Evolutionary conservation across 2,797 vertebrate genomes (phyloP), one percentile per base, ranked within the genome.

Genomic region (Telmatherina bonti): DNA sequence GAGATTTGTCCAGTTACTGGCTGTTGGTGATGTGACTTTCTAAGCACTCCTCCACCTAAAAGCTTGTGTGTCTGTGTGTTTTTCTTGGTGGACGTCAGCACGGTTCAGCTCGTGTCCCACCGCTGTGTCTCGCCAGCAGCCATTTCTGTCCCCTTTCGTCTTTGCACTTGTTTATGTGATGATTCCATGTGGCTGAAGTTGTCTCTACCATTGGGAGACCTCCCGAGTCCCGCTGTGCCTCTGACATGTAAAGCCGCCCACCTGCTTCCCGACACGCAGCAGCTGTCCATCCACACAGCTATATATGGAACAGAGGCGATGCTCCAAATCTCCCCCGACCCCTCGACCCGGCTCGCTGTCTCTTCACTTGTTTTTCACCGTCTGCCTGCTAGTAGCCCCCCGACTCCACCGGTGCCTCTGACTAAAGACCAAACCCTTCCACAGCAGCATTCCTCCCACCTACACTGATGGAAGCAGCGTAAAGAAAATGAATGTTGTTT

Each of bases 271-370:
- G 69, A 84, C 72, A 31, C 52, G 4, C 57, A 49, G 81, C 89
- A 91, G 86, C 89, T 91, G 89, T 76, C 62, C 26, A 27, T 66
- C 59, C 59, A 59, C 62, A 20, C 47, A 36, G 63, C 75, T 83
- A 88, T 85, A 79, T 86, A 67, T 36, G 79, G 85, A 84, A 45
- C 57, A 41, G 15, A 62, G 70, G 82, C 70, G 55, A 16, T 29
- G 62, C 78, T 82, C 4, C 53, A 85, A 79, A 85, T 78, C 86
- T 30, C 36, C 74, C 35, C 38, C 20, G 13, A 52, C 72, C 58
- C 43, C 38, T 62, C 15, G 7, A 29, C 64, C 49, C 51, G 64
- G 66, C 86, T 73, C 57, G 9, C 69, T 51, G 70, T 76, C 68
- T 81, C 55, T 52, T 59, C 60, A 2, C 53, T 15, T 45, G 9